Conservation (phyloP, 2,113 vertebrate genomes). For the Taurulus bubalis region DNA sequence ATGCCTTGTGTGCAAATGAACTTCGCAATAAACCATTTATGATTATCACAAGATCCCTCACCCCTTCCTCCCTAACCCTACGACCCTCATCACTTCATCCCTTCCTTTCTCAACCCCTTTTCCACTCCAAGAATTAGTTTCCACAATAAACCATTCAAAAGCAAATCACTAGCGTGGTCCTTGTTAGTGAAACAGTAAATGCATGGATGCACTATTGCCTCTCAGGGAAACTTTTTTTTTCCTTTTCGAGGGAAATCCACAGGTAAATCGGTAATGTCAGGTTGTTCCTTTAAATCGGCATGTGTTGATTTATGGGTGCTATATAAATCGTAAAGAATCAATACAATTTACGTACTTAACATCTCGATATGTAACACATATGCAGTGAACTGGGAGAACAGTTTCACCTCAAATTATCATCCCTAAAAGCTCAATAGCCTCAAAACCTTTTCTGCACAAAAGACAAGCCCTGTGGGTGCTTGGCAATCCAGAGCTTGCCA, state of each 20-base stretch:
- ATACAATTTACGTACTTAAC: neutral
- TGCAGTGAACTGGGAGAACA: too few species aligned
- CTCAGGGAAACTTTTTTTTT: neutral
- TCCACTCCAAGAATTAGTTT: too few species aligned
- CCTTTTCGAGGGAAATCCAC: neutral
- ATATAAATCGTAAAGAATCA: neutral
- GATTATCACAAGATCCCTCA: too few species aligned
- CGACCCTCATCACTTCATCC: too few species aligned
- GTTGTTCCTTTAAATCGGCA: neutral
- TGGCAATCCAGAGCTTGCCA: constrained; percentile 11
- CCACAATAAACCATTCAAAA: too few species aligned
- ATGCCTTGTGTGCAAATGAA: neutral
- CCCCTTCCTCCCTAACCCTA: too few species aligned
- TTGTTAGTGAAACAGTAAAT: neutral
- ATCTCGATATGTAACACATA: too few species aligned
- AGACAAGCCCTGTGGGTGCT: constrained; percentile 29
- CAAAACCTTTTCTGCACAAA: neutral
- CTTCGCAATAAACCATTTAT: too few species aligned
- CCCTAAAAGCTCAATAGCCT: neutral
- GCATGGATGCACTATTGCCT: neutral
- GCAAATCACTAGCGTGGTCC: too few species aligned
- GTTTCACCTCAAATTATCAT: neutral
- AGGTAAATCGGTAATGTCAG: neutral
- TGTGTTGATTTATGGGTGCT: neutral
- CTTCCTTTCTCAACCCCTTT: too few species aligned